phyloP scores from a whole-genome alignment of 2,113 vertebrate species.

The Coracopsis vasa region DNA sequence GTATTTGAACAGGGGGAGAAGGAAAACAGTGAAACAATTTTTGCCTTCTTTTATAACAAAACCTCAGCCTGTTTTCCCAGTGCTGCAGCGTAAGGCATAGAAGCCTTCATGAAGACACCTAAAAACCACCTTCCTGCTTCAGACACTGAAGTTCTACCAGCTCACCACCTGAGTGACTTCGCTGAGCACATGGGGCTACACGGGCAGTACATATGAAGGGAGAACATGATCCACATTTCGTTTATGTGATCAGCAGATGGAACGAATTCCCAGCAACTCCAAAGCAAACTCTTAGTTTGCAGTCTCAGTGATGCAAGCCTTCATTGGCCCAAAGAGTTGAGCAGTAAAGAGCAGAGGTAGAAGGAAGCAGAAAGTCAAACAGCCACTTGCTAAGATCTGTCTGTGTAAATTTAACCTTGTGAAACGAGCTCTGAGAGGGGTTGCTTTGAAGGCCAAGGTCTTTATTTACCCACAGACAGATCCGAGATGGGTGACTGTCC shows the following conservation, averaged over 20 bases:
- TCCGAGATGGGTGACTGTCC: background rate
- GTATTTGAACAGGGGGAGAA: background rate
- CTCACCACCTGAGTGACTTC: background rate
- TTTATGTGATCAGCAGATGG: background rate
- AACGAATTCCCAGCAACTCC: background rate
- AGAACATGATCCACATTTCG: background rate
- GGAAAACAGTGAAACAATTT: background rate
- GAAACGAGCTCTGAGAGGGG: background rate
- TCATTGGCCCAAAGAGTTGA: background rate
- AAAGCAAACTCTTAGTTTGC: background rate
- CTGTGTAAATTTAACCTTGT: rapidly evolving
- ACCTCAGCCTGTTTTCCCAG: background rate
- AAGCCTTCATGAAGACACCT: background rate
- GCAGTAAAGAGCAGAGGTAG: background rate
- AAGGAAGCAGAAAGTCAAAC: background rate
- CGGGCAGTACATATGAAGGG: rapidly evolving
- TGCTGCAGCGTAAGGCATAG: background rate
- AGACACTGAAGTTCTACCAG: background rate
- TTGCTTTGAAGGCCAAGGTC: background rate
- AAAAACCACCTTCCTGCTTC: background rate
- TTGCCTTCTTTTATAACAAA: background rate
- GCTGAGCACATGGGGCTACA: background rate
- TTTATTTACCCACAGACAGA: background rate
- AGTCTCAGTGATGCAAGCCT: background rate
- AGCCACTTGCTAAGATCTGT: background rate